Percentiles rank a stretch among this genome's conserved stretches.
Conservation (phyloP, 2,113 vertebrate genomes). For the Mormyrus iriodes region DNA sequence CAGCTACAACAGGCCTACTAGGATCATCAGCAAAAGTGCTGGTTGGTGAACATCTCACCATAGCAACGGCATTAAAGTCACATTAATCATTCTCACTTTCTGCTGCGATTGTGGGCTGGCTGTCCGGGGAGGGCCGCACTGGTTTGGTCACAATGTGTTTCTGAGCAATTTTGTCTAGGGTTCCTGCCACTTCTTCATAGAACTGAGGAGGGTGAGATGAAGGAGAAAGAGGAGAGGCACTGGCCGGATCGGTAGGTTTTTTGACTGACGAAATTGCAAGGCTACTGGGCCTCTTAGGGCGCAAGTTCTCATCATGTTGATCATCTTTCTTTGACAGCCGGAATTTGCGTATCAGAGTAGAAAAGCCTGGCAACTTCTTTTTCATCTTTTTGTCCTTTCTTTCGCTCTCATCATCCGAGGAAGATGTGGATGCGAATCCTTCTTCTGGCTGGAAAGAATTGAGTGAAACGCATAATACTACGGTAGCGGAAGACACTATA, state of each 20-base stretch:
- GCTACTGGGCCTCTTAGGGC: constrained; percentile 22
- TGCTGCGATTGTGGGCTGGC: not conserved
- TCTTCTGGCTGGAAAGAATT: constrained; percentile 33
- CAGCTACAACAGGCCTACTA: not conserved
- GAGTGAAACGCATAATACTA: not conserved
- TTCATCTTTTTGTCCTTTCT: constrained; percentile 44
- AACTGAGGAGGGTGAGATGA: constrained; percentile 52
- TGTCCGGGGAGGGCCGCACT: not conserved
- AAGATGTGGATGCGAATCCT: constrained; percentile 30
- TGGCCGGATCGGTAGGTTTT: not conserved
- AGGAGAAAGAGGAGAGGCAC: not conserved
- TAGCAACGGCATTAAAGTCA: not conserved
- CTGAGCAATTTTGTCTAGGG: constrained; percentile 52
- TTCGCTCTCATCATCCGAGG: constrained; percentile 49
- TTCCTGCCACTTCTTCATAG: constrained; percentile 55
- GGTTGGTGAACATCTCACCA: not conserved
- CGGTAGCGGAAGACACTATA: not conserved
- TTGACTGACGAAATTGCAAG: not conserved
- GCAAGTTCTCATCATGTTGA: constrained; percentile 14
- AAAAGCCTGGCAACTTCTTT: constrained; percentile 34
- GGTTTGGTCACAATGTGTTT: constrained; percentile 37
- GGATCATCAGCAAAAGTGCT: not conserved
- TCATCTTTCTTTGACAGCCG: constrained; percentile 26
- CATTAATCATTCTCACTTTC: constrained; percentile 27
- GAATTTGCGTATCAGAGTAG: not conserved